Conservation (phyloP, 2,113 vertebrate genomes). For the Sceloporus tristichus region DNA sequence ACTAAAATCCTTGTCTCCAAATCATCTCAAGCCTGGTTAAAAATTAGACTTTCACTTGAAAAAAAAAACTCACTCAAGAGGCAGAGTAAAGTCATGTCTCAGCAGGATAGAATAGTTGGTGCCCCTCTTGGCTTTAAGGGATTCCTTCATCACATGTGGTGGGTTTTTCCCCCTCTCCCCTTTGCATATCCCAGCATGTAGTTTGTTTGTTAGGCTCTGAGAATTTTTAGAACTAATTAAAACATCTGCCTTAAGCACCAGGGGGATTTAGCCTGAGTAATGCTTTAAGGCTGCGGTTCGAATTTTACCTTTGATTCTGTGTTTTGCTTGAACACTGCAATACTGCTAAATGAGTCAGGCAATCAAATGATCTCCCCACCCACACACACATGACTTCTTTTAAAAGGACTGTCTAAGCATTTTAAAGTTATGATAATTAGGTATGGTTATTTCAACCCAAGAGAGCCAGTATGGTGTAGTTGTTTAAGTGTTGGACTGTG, state of each 20-base stretch:
- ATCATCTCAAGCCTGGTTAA: slow-evolving; percentile 71
- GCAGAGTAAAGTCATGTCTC: slow-evolving; percentile 63
- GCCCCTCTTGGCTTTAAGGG: slow-evolving; percentile 57
- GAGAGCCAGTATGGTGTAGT: too few relatives aligned
- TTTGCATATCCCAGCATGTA: slow-evolving; percentile 72
- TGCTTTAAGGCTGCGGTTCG: slow-evolving; percentile 20
- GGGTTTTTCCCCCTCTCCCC: slow-evolving; percentile 37
- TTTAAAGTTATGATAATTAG: neutral
- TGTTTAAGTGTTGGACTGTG: too few relatives aligned
- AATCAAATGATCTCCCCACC: slow-evolving; percentile 51
- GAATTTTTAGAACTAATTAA: neutral
- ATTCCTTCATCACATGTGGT: slow-evolving; percentile 60
- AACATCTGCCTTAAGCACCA: slow-evolving; percentile 36
- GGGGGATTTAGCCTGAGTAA: slow-evolving; percentile 22
- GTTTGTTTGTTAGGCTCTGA: slow-evolving; percentile 48
- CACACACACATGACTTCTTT: neutral
- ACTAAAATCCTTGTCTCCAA: slow-evolving; percentile 77
- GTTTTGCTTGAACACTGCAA: slow-evolving; percentile 27
- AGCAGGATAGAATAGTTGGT: slow-evolving; percentile 60
- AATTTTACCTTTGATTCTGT: slow-evolving; percentile 69
- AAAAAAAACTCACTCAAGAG: slow-evolving; percentile 26
- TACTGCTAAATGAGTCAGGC: slow-evolving; percentile 62
- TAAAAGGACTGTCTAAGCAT: neutral
- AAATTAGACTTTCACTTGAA: slow-evolving; percentile 68
- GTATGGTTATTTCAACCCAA: neutral